A percentile compares a stretch with the other conserved stretches of the same genome.
Evolutionary conservation across 2,113 vertebrate species (phyloP).

Genomic region (Tupaia tana): DNA sequence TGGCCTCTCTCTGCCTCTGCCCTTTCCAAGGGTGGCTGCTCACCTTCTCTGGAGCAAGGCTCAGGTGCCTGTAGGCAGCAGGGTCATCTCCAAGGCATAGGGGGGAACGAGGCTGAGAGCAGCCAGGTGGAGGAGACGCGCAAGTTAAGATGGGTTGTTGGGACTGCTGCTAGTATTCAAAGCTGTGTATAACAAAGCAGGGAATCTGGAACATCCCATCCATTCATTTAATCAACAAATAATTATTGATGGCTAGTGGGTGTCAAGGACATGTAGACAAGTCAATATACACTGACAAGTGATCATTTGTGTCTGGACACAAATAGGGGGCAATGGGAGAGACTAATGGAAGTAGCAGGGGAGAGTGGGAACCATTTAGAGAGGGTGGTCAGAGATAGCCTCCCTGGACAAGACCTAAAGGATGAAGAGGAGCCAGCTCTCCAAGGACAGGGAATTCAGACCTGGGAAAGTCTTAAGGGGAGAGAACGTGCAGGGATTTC

Average conservation of each 20-base stretch:
- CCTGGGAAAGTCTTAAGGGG: neutral
- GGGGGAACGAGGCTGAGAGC: neutral
- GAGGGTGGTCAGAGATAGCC: neutral
- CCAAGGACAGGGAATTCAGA: neutral
- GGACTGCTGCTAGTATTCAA: neutral
- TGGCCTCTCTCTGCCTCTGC: neutral
- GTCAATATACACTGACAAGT: neutral
- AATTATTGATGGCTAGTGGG: neutral
- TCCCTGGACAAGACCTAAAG: neutral
- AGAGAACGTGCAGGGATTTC: neutral
- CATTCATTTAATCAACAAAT: constrained; percentile 21
- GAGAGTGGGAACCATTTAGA: neutral
- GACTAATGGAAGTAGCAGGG: neutral
- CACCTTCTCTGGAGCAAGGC: neutral
- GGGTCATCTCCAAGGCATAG: neutral
- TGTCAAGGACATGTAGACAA: neutral
- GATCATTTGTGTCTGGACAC: neutral
- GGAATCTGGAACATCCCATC: neutral
- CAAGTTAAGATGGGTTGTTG: neutral
- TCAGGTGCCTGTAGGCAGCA: neutral
- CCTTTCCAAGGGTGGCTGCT: neutral
- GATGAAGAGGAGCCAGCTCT: neutral
- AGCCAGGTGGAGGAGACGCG: neutral
- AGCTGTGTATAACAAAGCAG: neutral
- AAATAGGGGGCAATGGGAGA: neutral